Percentiles rank a stretch among this genome's conserved stretches.
Conservation (phyloP, 2,888 invertebrate genomes). For the Apodemia duryi region DNA sequence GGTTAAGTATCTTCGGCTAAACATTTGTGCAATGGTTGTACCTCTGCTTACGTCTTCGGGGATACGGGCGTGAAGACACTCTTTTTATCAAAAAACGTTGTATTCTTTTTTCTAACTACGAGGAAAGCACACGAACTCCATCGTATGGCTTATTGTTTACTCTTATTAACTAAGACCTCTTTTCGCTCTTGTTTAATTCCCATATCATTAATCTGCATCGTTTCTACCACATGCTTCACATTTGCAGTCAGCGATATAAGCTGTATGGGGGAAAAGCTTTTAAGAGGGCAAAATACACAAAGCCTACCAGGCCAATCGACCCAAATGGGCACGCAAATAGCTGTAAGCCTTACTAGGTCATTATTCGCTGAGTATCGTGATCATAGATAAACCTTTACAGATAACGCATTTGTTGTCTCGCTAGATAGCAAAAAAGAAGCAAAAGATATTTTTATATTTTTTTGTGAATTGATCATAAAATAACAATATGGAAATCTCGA, state of each 20-base stretch:
- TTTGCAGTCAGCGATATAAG: constrained; percentile 11
- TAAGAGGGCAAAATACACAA: constrained; percentile 63
- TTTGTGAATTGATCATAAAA: too few species aligned
- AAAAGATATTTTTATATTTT: too few species aligned
- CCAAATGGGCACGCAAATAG: constrained; percentile 75
- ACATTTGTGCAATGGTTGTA: too few species aligned
- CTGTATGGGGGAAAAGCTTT: constrained; percentile 58
- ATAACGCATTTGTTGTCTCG: background rate
- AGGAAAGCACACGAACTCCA: background rate
- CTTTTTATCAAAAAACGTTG: too few species aligned
- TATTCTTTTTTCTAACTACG: too few species aligned
- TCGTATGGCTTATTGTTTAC: background rate
- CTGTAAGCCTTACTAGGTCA: constrained; percentile 67
- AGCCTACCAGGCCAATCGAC: constrained; percentile 70
- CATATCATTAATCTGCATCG: background rate
- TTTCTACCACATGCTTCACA: constrained; percentile 2
- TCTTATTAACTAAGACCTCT: background rate
- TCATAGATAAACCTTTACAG: background rate
- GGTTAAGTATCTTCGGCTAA: too few species aligned
- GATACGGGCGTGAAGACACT: too few species aligned
- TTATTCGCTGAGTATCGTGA: constrained; percentile 65
- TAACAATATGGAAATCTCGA: too few species aligned
- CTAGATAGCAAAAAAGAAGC: too few species aligned
- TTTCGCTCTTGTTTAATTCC: background rate
- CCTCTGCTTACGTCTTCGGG: too few species aligned